Conservation (phyloP, 2,888 invertebrate genomes). For the Ophion obscuratus region DNA sequence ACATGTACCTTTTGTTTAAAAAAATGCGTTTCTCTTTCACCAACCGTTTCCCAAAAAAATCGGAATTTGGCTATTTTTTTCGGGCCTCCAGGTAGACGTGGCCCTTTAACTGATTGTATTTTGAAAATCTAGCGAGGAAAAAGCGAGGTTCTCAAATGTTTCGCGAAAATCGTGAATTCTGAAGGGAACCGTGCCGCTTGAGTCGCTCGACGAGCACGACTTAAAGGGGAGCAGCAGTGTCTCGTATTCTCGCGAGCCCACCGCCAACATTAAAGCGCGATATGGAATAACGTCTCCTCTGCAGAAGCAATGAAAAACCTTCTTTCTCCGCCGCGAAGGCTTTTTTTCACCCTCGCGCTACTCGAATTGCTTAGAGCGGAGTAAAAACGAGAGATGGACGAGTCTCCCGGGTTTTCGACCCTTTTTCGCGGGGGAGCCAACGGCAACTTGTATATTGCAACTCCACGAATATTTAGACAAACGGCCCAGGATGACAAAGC, state of each 20-base stretch:
- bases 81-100: no score
- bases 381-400: conserved; percentile 9
- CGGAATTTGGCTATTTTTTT: no score
- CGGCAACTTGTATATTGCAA: conserved; percentile 35
- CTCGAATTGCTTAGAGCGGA: conserved; percentile 33
- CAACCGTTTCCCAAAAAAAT: no score
- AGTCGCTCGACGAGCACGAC: neutral
- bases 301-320: neutral
- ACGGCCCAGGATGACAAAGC: neutral
- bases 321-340: neutral
- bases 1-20: no score
- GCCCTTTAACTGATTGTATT: neutral
- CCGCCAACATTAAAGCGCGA: conserved; percentile 25
- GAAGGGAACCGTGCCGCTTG: neutral
- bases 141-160: conserved; percentile 1
- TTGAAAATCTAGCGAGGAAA: neutral
- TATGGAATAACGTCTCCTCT: conserved; percentile 5
- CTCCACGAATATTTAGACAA: conserved; percentile 20
- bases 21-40: no score
- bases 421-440: conserved; percentile 16
- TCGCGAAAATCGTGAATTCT: conserved; percentile 7
- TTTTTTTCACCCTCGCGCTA: conserved; percentile 38
- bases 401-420: conserved; percentile 3
- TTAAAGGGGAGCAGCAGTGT: conserved; percentile 32
- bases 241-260: neutral